Conservation (phyloP, 2,113 vertebrate species). For the Eubucco bourcierii region DNA sequence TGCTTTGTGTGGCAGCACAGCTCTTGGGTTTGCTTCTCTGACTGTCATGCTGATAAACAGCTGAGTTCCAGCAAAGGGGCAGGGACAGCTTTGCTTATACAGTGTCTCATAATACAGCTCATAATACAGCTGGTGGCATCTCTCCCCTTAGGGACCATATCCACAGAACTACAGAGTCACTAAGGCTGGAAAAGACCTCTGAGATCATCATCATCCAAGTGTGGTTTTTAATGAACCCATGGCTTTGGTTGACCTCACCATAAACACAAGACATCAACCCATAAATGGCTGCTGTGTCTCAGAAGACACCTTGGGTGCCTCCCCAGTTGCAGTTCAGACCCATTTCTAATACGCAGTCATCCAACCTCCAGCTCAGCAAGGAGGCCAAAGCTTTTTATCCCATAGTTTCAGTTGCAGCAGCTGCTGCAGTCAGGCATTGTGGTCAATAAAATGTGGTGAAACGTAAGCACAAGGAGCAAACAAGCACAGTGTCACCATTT, state of each 20-base stretch:
- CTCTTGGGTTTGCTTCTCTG: background rate
- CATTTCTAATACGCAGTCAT: background rate
- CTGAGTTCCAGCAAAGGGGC: background rate
- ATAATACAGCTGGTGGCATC: accelerated
- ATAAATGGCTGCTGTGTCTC: background rate
- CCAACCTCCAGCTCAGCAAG: background rate
- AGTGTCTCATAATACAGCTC: background rate
- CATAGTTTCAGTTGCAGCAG: background rate
- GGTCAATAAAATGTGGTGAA: background rate
- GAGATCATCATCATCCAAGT: background rate
- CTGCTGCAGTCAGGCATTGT: background rate
- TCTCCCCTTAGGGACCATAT: background rate
- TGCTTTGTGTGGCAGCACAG: background rate
- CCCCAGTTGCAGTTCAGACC: background rate
- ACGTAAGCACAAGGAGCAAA: background rate
- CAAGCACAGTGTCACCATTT: background rate
- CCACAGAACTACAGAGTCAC: too few species aligned
- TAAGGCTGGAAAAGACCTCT: too few species aligned
- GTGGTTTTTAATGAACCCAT: background rate
- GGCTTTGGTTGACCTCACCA: background rate
- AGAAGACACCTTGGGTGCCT: background rate
- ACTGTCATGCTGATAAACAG: background rate
- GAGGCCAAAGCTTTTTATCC: background rate
- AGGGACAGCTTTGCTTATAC: background rate
- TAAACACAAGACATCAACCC: background rate